A percentile compares a stretch with the other conserved stretches of the same genome.
Evolutionary conservation across 2,888 invertebrate species (phyloP).

Genomic region (Ganaspis brasiliensis): DNA sequence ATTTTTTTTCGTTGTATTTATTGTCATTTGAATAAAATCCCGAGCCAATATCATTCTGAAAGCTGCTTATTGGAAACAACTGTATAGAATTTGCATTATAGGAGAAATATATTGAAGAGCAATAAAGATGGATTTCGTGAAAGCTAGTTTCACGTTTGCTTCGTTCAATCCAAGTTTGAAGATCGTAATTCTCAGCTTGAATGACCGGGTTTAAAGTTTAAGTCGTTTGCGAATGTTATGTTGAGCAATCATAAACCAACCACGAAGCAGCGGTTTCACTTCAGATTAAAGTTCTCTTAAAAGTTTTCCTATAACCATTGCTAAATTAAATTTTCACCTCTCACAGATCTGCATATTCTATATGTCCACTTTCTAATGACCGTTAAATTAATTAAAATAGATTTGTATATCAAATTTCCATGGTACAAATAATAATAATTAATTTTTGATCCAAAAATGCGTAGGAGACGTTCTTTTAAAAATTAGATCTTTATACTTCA

Average conservation of each 20-base stretch:
- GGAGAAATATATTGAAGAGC: background rate
- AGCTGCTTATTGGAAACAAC: no score
- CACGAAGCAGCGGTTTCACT: background rate
- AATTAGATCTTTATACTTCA: no score
- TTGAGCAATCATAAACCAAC: slow-evolving; percentile 13
- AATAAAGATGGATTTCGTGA: background rate
- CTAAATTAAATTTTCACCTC: background rate
- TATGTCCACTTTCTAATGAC: background rate
- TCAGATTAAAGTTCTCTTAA: slow-evolving; percentile 9
- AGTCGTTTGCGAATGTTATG: slow-evolving; percentile 19
- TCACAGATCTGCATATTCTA: background rate
- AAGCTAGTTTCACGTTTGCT: background rate
- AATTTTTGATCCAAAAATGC: no score
- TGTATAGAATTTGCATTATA: background rate
- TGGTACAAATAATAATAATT: background rate
- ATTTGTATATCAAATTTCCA: background rate
- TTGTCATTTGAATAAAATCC: no score
- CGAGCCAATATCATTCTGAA: no score
- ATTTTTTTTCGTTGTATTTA: no score
- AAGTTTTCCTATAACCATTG: background rate
- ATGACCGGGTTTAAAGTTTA: slow-evolving; percentile 9
- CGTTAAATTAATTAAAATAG: background rate
- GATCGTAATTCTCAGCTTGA: slow-evolving; percentile 3
- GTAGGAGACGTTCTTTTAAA: no score
- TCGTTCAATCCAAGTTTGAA: background rate